Evolutionary conservation across 35 echinoderm and acorn worm genomes (phyloP).

Genomic region (Heliocidaris tuberculata): DNA sequence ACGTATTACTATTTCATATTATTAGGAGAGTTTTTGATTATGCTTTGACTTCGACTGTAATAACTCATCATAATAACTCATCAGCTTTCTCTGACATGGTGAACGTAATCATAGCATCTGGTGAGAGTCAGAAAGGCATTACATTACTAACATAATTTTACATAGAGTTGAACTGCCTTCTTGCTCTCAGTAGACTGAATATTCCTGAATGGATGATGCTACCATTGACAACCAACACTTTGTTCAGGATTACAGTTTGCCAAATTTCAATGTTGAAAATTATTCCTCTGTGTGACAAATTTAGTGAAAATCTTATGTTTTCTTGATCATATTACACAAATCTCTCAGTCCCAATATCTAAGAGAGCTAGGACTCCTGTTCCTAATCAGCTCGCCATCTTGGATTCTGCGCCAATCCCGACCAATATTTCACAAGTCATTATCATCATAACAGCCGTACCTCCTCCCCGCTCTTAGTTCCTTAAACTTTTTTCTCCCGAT

Average conservation of each 20-base stretch:
- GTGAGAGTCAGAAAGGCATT: neutral
- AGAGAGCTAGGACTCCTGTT: neutral
- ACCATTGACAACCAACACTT: neutral
- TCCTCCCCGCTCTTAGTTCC: neutral
- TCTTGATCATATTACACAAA: neutral
- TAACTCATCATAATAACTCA: no score
- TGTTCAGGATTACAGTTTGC: neutral
- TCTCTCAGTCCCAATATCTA: neutral
- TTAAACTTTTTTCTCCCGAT: neutral
- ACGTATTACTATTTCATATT: neutral
- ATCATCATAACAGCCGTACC: neutral
- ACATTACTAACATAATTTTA: no score
- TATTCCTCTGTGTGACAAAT: no score
- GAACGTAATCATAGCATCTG: no score
- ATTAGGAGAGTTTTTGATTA: no score
- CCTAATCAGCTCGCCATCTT: neutral
- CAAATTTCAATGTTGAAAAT: neutral
- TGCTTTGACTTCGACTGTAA: no score
- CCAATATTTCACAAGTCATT: slow-evolving; percentile 32
- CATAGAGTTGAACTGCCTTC: neutral
- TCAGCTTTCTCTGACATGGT: no score
- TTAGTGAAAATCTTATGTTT: neutral
- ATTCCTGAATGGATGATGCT: neutral
- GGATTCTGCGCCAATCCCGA: neutral
- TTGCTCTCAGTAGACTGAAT: neutral